Evolutionary conservation across 2,888 invertebrate genomes (phyloP), one percentile per base, ranked within the genome.

Genomic region (Punctoribates punctum): DNA sequence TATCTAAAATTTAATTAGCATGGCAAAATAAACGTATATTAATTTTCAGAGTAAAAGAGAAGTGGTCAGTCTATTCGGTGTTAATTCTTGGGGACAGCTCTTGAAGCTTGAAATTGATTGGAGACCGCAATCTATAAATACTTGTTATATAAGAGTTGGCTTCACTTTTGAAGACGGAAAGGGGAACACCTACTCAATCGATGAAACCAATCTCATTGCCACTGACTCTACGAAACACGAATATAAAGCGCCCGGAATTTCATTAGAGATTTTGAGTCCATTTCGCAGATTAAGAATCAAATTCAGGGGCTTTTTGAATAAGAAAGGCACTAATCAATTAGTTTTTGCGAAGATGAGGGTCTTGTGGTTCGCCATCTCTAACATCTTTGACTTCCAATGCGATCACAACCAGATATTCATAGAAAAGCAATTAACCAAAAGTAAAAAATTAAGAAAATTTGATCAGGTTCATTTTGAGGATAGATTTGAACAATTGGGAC

Each of bases 261-360:
- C 67, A 54, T 17, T 75, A 15, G 42, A 75, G 20, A 17, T 51
- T 15, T 20, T 75, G 67, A n/a, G 17, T 17, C 67, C 75, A 5
- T 67, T 46, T 46, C 38, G 67, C n/a, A 72, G 15, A 29, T 46
- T 42, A 13, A 34, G 75, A 29, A 75, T 75, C 67, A 75, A 72
- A 54, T 34, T 72, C 25, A 38, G 75, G n/a, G 75, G 70, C 1
- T 75, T 72, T 57, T 23, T 75, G 20, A 6, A 13, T 2, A 65
- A 46, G n/a, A 67, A 29, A 20, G 38, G 25, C 1, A 38, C 42
- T 1, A 70, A 38, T 42, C 23, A 70, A 25, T 23, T 70, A 23
- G 46, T 70, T 20, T 70, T 34, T 13, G 34, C 23, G 9, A 70
- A 42, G 23, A n/a, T 70, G 6, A 20, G 42, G 23, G 15, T 70